Percentiles rank a stretch among this genome's conserved stretches.
Evolutionary conservation across 2,797 vertebrate genomes (phyloP).

Genomic region (Triplophysa bombifrons): DNA sequence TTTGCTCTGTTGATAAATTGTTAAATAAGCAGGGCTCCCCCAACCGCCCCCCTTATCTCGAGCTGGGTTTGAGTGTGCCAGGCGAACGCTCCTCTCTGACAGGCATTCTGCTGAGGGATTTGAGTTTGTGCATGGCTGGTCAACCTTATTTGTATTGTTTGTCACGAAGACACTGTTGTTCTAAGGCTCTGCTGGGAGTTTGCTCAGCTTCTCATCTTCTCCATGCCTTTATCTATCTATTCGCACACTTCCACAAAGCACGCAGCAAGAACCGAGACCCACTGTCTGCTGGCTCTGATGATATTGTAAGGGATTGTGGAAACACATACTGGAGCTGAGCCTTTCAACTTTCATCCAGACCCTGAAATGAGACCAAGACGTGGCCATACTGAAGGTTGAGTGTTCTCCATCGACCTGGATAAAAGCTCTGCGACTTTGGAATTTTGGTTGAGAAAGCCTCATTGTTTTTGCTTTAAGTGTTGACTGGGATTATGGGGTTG

Average conservation of each 20-base stretch:
- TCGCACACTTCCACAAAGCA: constrained; percentile 39
- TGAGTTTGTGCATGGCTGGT: constrained; percentile 69
- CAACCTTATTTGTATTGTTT: constrained; percentile 73
- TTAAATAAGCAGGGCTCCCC: constrained; percentile 32
- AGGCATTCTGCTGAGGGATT: constrained; percentile 49
- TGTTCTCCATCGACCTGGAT: background rate
- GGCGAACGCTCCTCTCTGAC: constrained; percentile 32
- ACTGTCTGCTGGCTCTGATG: constrained; percentile 38
- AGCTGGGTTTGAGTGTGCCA: constrained; percentile 45
- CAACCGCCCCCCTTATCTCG: background rate
- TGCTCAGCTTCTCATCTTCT: constrained; percentile 63
- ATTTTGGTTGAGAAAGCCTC: background rate
- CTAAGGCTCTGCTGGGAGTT: constrained; percentile 76
- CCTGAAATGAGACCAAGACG: background rate
- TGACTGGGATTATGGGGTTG: constrained; percentile 28
- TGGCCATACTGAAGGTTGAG: background rate
- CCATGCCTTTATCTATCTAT: constrained; percentile 59
- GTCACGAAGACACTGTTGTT: constrained; percentile 79
- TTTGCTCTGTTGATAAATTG: constrained; percentile 52
- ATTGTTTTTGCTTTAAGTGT: constrained; percentile 26
- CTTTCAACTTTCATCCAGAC: constrained; percentile 5
- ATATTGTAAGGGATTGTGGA: constrained; percentile 26
- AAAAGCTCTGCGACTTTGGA: background rate
- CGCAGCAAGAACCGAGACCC: constrained; percentile 27
- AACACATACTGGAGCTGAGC: constrained; percentile 10